Conservation (phyloP, 2,113 vertebrate species). For the Pionites leucogaster region DNA sequence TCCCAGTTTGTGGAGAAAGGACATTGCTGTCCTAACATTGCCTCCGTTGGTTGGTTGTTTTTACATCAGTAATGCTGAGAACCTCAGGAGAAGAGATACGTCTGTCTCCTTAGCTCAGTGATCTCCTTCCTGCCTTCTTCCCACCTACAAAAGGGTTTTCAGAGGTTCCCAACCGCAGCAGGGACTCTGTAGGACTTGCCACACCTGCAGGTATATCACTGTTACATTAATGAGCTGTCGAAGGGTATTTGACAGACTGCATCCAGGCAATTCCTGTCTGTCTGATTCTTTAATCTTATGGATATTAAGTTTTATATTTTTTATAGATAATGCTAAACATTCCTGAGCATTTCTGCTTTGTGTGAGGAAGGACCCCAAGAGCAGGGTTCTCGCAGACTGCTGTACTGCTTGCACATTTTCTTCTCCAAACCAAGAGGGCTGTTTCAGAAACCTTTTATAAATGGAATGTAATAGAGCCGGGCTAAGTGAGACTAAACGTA, state of each 20-base stretch:
- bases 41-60: neutral
- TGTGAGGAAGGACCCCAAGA: neutral
- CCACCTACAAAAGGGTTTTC: neutral
- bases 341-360: neutral
- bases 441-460: neutral
- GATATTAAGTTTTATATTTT: neutral
- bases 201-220: neutral
- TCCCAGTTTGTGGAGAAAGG: neutral
- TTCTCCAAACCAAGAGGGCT: neutral
- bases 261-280: neutral
- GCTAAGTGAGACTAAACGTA: neutral
- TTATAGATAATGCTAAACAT: neutral
- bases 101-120: neutral
- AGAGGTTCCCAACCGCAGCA: neutral
- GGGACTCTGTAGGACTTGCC: neutral
- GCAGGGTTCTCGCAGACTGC: neutral
- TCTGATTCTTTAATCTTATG: neutral
- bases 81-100: neutral
- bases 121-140: neutral
- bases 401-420: neutral
- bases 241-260: neutral
- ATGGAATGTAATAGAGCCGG: neutral
- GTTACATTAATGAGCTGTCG: neutral
- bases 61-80: neutral
- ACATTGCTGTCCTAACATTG: neutral